A percentile compares a stretch with the other conserved stretches of the same genome.
phyloP scores from a whole-genome alignment of 2,888 invertebrate species.

The Tiliacea aurago region DNA sequence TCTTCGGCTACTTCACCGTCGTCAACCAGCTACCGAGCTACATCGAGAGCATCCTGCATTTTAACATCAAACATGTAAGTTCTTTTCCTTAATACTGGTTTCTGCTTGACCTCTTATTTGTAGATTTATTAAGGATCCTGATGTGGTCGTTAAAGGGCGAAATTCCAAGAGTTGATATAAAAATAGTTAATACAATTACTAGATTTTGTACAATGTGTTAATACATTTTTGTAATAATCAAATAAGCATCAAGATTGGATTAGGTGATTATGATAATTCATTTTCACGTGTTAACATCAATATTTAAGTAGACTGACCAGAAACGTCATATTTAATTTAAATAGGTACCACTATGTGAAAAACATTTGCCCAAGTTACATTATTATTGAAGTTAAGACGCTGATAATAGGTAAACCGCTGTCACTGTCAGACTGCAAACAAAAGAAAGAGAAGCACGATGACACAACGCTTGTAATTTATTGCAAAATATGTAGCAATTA shows the following conservation, averaged over 20 bases:
- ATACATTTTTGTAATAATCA: background rate
- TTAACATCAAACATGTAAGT: conserved; percentile 94
- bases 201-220: background rate
- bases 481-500: too few species aligned
- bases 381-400: background rate
- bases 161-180: background rate
- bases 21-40: conserved; percentile 96
- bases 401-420: too few species aligned
- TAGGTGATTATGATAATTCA: conserved; percentile 2
- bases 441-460: too few species aligned
- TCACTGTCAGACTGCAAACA: too few species aligned
- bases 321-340: conserved; percentile 1
- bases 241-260: conserved; percentile 4
- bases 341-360: conserved; percentile 1
- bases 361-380: conserved; percentile 28
- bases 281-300: conserved; percentile 18
- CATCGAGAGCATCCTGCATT: conserved; percentile 94
- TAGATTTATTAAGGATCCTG: background rate
- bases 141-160: background rate
- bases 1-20: conserved; percentile 97
- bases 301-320: conserved; percentile 16
- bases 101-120: background rate
- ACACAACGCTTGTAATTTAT: too few species aligned
- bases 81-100: background rate
- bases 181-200: background rate